These are phyloP conservation scores for Berghia stephanieae DNA, from an alignment of 1,140 invertebrate species.

Conservation along the genomic window DNA sequence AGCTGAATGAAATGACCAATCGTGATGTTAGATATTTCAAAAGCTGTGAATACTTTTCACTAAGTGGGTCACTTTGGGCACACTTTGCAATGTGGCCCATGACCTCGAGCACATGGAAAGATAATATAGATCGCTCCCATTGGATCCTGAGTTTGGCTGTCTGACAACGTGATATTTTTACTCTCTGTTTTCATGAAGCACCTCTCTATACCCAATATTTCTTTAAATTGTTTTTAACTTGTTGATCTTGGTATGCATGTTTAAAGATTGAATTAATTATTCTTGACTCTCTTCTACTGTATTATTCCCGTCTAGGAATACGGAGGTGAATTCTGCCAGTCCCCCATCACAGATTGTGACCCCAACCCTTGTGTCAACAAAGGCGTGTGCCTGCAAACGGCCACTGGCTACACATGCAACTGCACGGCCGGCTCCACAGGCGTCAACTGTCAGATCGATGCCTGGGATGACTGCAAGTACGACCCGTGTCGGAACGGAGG, in stretches of 20 bases:
- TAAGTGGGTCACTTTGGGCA: no score
- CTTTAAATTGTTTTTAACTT: background rate
- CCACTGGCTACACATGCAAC: constrained; percentile 76
- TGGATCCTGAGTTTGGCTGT: no score
- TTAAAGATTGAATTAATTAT: no score
- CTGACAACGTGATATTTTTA: background rate
- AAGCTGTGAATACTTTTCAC: no score
- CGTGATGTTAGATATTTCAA: no score
- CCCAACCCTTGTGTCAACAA: constrained; percentile 84
- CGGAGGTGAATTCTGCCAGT: constrained; percentile 86
- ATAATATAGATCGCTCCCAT: no score
- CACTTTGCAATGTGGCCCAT: no score
- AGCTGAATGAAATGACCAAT: no score
- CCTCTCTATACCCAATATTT: background rate
- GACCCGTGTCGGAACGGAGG: constrained; percentile 78
- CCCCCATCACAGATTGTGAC: constrained; percentile 81
- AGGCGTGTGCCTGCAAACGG: constrained; percentile 77
- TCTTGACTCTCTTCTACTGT: background rate
- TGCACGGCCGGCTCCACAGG: constrained; percentile 71
- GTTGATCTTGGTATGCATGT: background rate
- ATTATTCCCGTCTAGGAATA: constrained; percentile 78
- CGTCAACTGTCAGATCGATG: constrained; percentile 73
- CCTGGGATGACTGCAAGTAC: constrained; percentile 57
- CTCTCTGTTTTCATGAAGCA: background rate
- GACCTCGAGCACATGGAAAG: no score